phyloP scores from a whole-genome alignment of 2,888 invertebrate species.

The Pyrochroa serraticornis region DNA sequence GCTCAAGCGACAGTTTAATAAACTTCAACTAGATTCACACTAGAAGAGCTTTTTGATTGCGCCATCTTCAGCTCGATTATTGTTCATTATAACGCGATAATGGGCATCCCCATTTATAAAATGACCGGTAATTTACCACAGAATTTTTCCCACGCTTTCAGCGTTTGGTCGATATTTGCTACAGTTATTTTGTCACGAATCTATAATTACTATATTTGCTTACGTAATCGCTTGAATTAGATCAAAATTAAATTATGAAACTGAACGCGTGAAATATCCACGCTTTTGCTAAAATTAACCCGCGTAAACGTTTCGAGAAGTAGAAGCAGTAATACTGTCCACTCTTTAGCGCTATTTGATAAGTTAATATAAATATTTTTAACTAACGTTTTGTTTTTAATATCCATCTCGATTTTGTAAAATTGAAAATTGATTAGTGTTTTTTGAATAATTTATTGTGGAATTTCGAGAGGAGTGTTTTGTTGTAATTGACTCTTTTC shows the following conservation, averaged over 20 bases:
- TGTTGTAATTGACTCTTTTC: slow-evolving; percentile 14
- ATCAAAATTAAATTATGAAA: slow-evolving; percentile 9
- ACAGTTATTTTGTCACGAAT: not conserved
- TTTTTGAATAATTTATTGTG: not conserved
- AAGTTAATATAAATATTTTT: no score
- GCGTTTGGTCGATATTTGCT: slow-evolving; percentile 1
- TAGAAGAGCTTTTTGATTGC: no score
- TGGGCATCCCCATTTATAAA: no score
- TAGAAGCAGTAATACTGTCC: no score
- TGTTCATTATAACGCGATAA: no score
- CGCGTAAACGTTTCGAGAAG: not conserved
- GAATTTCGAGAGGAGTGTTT: not conserved
- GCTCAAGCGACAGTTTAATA: not conserved
- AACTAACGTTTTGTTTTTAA: no score
- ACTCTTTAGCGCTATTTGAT: no score
- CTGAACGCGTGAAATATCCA: no score
- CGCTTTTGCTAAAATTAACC: not conserved
- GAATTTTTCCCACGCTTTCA: no score
- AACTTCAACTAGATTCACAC: not conserved
- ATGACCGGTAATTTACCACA: no score
- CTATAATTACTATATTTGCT: slow-evolving; percentile 12
- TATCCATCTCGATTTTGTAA: no score
- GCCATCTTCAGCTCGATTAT: no score
- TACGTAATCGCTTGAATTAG: slow-evolving; percentile 1
- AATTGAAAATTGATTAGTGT: not conserved